Evolutionary conservation across 2,797 vertebrate species (phyloP).

Genomic region (Neosilurus mollespiculum): DNA sequence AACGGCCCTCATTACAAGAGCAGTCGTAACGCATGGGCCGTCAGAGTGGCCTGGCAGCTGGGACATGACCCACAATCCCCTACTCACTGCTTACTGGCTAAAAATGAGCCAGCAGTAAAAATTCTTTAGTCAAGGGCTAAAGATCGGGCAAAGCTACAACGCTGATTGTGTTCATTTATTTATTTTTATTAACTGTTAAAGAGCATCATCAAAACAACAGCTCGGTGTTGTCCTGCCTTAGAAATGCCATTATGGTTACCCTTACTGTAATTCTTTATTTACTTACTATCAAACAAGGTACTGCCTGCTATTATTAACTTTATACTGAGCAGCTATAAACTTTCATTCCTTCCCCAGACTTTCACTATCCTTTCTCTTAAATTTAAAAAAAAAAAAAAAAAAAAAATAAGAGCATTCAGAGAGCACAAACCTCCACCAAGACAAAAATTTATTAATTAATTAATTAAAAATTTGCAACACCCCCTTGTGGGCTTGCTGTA

Average conservation of each 20-base stretch:
- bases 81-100: slow-evolving; percentile 17
- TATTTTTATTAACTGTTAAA: too few relatives aligned
- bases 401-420: too few relatives aligned
- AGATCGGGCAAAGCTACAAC: not conserved
- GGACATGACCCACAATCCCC: slow-evolving; percentile 38
- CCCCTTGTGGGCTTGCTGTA: too few relatives aligned
- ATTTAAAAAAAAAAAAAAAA: not conserved
- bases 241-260: not conserved
- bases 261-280: not conserved
- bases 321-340: not conserved
- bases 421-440: too few relatives aligned
- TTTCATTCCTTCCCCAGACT: not conserved
- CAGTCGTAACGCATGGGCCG: slow-evolving; percentile 39
- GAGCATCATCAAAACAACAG: not conserved
- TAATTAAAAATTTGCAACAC: too few relatives aligned
- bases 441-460: too few relatives aligned
- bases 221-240: not conserved
- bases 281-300: not conserved
- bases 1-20: slow-evolving; percentile 56
- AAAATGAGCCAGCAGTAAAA: not conserved
- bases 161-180: not conserved
- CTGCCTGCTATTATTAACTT: not conserved
- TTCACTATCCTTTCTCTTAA: not conserved
- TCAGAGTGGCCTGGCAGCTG: slow-evolving; percentile 49
- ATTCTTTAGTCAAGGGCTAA: not conserved